A percentile compares a stretch with the other conserved stretches of the same genome.
phyloP scores from a whole-genome alignment of 2,797 vertebrate genomes.

The Channa striata region DNA sequence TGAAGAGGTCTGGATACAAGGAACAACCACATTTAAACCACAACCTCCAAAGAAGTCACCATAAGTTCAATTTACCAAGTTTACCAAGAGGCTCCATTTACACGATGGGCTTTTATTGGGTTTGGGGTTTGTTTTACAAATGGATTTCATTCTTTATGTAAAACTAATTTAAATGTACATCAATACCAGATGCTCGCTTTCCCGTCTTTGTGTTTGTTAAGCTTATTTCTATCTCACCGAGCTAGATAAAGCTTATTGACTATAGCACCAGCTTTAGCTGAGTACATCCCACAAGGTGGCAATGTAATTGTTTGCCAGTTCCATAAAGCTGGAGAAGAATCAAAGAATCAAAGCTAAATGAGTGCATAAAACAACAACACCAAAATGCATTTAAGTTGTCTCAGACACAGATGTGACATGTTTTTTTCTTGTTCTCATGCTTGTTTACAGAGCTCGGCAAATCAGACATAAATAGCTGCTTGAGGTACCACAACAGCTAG shows the following conservation, averaged over 20 bases:
- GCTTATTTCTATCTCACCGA: slow-evolving; percentile 45
- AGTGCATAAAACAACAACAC: slow-evolving; percentile 24
- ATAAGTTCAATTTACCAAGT: slow-evolving; percentile 9
- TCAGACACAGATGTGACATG: slow-evolving; percentile 28
- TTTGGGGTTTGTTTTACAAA: slow-evolving; percentile 3
- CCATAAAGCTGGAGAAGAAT: slow-evolving; percentile 36
- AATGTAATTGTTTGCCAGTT: slow-evolving; percentile 22
- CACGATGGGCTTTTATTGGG: too few species aligned
- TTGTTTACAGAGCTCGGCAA: slow-evolving; percentile 55
- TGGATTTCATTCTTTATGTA: slow-evolving; percentile 23
- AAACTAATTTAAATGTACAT: slow-evolving; percentile 31
- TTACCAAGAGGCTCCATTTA: not conserved
- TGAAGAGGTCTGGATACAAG: slow-evolving; percentile 26
- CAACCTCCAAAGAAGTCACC: slow-evolving; percentile 8
- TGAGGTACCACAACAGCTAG: slow-evolving; percentile 19
- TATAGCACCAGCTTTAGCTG: slow-evolving; percentile 15
- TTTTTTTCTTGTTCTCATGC: slow-evolving; percentile 40
- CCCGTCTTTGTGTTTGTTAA: slow-evolving; percentile 26
- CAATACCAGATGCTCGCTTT: slow-evolving; percentile 32
- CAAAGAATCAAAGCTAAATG: slow-evolving; percentile 30
- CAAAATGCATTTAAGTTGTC: slow-evolving; percentile 25
- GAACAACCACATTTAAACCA: slow-evolving; percentile 34
- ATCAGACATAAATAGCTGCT: slow-evolving; percentile 56
- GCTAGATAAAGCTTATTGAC: slow-evolving; percentile 32
- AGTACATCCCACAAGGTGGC: slow-evolving; percentile 42